Evolutionary conservation across 2,797 vertebrate species (phyloP).

Genomic region (Botia almorhae): DNA sequence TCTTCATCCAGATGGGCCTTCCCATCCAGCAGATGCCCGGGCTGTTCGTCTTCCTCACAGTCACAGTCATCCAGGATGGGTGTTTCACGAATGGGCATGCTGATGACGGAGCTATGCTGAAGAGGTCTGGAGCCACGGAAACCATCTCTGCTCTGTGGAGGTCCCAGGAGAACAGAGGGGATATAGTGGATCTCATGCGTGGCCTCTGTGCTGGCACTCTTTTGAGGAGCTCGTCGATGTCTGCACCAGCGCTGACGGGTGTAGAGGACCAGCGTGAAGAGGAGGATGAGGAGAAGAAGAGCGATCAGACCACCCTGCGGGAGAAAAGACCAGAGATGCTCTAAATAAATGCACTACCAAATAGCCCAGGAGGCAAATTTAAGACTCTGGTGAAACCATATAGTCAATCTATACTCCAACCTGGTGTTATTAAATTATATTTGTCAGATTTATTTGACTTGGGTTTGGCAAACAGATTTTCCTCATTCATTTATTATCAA

Average conservation of each 20-base stretch:
- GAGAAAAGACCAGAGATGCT: background rate
- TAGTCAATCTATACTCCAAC: too few relatives aligned
- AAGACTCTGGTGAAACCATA: too few relatives aligned
- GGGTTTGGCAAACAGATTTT: too few relatives aligned
- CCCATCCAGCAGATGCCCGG: slow-evolving; percentile 70
- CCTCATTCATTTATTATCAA: too few relatives aligned
- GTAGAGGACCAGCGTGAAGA: slow-evolving; percentile 93
- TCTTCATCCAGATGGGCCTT: slow-evolving; percentile 70
- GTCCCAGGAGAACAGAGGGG: slow-evolving; percentile 92
- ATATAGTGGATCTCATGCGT: slow-evolving; percentile 99
- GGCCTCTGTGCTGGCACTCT: slow-evolving; percentile 97
- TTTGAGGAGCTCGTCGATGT: slow-evolving; percentile 90
- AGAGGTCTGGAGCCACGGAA: slow-evolving; percentile 87
- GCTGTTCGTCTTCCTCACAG: slow-evolving; percentile 86
- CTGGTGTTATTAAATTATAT: too few relatives aligned
- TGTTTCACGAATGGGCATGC: slow-evolving; percentile 95
- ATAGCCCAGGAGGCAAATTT: background rate
- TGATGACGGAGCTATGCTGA: slow-evolving; percentile 90
- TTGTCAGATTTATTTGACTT: too few relatives aligned
- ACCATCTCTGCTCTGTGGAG: slow-evolving; percentile 88
- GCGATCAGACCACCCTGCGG: slow-evolving; percentile 94
- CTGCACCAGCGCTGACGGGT: slow-evolving; percentile 96
- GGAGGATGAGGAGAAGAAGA: slow-evolving; percentile 90
- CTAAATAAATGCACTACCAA: background rate
- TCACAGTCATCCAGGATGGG: slow-evolving; percentile 97